These are phyloP conservation scores for Schizopygopsis pylzovi DNA, from an alignment of 2,797 vertebrate species.

Conservation along the genomic window DNA sequence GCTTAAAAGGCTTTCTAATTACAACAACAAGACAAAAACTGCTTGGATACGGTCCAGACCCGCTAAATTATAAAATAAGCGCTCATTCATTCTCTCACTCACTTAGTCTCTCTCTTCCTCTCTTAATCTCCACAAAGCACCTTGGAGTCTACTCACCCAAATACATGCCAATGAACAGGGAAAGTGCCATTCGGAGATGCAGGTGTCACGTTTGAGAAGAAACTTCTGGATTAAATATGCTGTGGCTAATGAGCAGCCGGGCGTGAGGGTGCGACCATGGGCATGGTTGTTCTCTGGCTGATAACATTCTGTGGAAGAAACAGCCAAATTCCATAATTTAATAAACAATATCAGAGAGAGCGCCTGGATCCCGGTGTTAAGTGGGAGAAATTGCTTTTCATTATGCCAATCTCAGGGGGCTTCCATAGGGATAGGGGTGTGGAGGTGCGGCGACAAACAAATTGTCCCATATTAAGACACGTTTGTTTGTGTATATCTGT, in stretches of 20 bases:
- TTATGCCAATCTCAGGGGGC: slow-evolving; percentile 71
- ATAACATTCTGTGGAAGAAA: slow-evolving; percentile 90
- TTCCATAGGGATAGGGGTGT: slow-evolving; percentile 2
- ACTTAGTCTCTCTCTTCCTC: slow-evolving; percentile 1
- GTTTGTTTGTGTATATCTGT: neutral
- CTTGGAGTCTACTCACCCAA: slow-evolving; percentile 63
- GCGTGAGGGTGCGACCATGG: slow-evolving; percentile 90
- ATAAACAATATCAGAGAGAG: slow-evolving; percentile 88
- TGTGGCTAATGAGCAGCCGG: slow-evolving; percentile 89
- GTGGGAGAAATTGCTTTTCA: slow-evolving; percentile 87
- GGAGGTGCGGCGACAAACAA: slow-evolving; percentile 12
- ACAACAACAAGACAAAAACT: slow-evolving; percentile 95
- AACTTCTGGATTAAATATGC: slow-evolving; percentile 95
- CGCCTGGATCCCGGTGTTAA: slow-evolving; percentile 85
- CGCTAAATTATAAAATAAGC: slow-evolving; percentile 95
- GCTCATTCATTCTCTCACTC: slow-evolving; percentile 86
- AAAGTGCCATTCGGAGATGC: slow-evolving; percentile 71
- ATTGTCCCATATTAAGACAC: slow-evolving; percentile 23
- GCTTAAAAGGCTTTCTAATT: slow-evolving; percentile 96
- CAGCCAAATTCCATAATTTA: slow-evolving; percentile 92
- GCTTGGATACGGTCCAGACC: slow-evolving; percentile 92
- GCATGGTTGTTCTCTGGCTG: slow-evolving; percentile 90
- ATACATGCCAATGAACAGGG: slow-evolving; percentile 62
- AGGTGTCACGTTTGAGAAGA: slow-evolving; percentile 96
- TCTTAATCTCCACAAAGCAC: slow-evolving; percentile 64